These are phyloP conservation scores for Garrulus glandarius DNA, from an alignment of 2,797 vertebrate genomes.

Conservation along the genomic window DNA sequence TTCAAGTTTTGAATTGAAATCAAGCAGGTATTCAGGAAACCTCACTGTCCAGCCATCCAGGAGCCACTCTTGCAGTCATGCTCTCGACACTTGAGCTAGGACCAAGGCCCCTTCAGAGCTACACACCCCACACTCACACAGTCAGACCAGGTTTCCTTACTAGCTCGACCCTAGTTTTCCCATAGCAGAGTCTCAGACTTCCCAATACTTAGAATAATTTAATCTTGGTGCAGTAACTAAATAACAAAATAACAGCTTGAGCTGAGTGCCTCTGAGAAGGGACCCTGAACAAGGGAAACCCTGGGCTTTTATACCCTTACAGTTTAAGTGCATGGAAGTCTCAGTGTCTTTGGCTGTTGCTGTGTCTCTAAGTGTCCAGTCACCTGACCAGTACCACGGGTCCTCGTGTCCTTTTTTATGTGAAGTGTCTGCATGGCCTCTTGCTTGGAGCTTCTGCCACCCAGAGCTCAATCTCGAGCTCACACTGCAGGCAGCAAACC, in stretches of 20 bases:
- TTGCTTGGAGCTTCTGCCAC: neutral
- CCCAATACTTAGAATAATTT: too few species aligned
- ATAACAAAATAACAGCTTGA: neutral
- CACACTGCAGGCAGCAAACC: neutral
- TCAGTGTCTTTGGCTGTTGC: neutral
- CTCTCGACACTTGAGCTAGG: neutral
- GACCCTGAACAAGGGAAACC: neutral
- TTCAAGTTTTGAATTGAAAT: neutral
- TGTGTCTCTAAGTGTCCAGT: neutral
- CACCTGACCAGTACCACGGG: neutral
- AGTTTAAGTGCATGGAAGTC: neutral
- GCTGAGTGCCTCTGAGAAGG: neutral
- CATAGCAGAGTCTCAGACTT: neutral
- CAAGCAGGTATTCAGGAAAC: neutral
- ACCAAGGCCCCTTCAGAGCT: neutral
- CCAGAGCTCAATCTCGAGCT: neutral
- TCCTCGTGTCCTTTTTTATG: fast-evolving
- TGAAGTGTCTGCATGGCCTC: fast-evolving
- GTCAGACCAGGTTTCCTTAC: neutral
- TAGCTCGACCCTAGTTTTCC: neutral
- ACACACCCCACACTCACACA: too few species aligned
- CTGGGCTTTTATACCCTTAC: neutral
- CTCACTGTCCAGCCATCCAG: neutral
- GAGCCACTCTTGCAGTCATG: too few species aligned
- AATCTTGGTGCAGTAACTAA: neutral